Evolutionary conservation across 1,140 invertebrate genomes (phyloP).

Genomic region (Drosophila melanica): DNA sequence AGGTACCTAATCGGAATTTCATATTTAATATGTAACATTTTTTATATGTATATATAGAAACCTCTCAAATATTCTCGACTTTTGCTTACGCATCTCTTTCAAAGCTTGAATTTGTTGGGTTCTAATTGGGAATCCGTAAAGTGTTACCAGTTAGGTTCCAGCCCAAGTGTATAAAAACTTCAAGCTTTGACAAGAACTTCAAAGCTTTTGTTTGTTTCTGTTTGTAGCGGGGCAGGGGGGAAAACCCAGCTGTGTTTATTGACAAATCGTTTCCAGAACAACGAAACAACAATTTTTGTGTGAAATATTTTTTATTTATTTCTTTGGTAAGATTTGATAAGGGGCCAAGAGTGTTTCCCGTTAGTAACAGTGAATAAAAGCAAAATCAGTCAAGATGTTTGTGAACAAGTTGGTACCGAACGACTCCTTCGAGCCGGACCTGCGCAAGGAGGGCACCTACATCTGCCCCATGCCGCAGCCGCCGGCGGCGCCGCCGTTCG

Average conservation of each 20-base stretch:
- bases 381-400: constrained; percentile 24
- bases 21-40: too few species aligned
- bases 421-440: constrained; percentile 85
- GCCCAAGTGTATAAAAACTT: too few species aligned
- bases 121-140: too few species aligned
- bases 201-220: not conserved
- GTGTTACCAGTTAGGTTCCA: too few species aligned
- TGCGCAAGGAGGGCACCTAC: constrained; percentile 86
- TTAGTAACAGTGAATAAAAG: not conserved
- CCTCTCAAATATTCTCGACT: too few species aligned
- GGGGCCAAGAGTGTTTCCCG: too few species aligned
- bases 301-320: constrained; percentile 19
- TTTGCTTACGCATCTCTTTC: too few species aligned
- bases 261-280: constrained; percentile 59
- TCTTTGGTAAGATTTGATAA: constrained; percentile 8
- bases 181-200: not conserved
- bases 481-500: constrained; percentile 68
- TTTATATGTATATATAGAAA: too few species aligned
- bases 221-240: not conserved
- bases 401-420: constrained; percentile 76
- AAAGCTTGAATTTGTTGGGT: too few species aligned
- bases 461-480: constrained; percentile 84
- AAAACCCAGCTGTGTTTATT: constrained; percentile 41
- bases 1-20: too few species aligned
- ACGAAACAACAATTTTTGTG: constrained; percentile 17